Conservation (phyloP, 2,888 invertebrate species). For the Cataglyphis rosenhaueri region DNA sequence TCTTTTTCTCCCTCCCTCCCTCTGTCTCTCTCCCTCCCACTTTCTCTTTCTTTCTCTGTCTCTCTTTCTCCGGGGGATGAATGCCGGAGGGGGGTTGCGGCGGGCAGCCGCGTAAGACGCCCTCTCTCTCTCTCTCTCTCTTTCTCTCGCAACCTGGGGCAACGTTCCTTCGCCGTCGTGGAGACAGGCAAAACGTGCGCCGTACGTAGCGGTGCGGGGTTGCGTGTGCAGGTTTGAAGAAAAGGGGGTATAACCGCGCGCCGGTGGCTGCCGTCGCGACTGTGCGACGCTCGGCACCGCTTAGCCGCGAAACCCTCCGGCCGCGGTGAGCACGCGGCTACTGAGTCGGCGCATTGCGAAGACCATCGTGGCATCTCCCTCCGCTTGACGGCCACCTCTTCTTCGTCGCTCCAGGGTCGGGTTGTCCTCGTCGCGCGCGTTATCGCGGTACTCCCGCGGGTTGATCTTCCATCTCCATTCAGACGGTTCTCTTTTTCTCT, state of each 20-base stretch:
- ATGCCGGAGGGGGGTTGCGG: slow-evolving; percentile 52
- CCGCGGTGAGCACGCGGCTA: slow-evolving; percentile 83
- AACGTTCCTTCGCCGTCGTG: slow-evolving; percentile 58
- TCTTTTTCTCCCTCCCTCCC: slow-evolving; percentile 37
- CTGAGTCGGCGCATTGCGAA: slow-evolving; percentile 84
- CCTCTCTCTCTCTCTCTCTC: slow-evolving; percentile 58
- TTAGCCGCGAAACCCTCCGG: slow-evolving; percentile 83
- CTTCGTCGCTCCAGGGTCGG: slow-evolving; percentile 39
- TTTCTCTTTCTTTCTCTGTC: slow-evolving; percentile 43
- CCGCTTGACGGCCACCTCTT: slow-evolving; percentile 19
- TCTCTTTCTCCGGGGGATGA: slow-evolving; percentile 50
- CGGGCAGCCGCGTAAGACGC: slow-evolving; percentile 63
- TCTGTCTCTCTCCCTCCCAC: slow-evolving; percentile 23
- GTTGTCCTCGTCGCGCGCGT: slow-evolving; percentile 43
- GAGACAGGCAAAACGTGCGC: slow-evolving; percentile 72
- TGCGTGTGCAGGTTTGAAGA: slow-evolving; percentile 72
- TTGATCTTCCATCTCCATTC: slow-evolving; percentile 41
- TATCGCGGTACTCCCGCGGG: slow-evolving; percentile 53
- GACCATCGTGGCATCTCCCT: slow-evolving; percentile 46
- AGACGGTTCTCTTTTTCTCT: slow-evolving; percentile 35
- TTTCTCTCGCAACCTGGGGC: slow-evolving; percentile 48
- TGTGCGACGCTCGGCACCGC: slow-evolving; percentile 84
- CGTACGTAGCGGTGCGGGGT: slow-evolving; percentile 71
- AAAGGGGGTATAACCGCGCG: slow-evolving; percentile 82
- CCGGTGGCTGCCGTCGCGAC: slow-evolving; percentile 86